These are phyloP conservation scores for Bhutanitis thaidina DNA, from an alignment of 2,888 invertebrate species.

Conservation along the genomic window DNA sequence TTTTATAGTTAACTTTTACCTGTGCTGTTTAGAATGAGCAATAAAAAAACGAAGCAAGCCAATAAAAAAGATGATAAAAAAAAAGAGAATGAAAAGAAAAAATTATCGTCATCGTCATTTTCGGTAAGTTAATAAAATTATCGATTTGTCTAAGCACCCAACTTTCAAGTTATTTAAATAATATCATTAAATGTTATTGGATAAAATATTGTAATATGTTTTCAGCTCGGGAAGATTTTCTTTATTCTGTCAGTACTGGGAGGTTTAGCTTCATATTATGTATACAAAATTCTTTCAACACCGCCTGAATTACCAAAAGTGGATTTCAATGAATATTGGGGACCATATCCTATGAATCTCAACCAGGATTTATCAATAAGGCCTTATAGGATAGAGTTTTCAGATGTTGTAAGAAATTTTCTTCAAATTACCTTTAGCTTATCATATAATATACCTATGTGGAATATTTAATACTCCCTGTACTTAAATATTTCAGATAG, in stretches of 20 bases:
- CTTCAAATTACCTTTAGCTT: too few species aligned
- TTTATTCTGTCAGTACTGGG: conserved; percentile 23
- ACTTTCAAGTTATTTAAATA: background rate
- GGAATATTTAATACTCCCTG: too few species aligned
- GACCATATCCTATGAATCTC: conserved; percentile 61
- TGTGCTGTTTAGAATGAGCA: conserved; percentile 17
- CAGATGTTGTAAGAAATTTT: conserved; percentile 76
- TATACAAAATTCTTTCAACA: conserved; percentile 28
- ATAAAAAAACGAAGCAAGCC: conserved; percentile 23
- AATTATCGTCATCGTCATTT: conserved; percentile 12
- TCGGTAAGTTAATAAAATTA: conserved; percentile 22
- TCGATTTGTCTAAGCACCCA: too few species aligned
- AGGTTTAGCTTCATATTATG: conserved; percentile 31
- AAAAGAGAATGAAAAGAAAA: conserved; percentile 19
- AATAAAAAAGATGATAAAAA: conserved; percentile 23
- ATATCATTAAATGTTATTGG: background rate
- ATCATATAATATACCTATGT: too few species aligned
- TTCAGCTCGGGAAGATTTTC: conserved; percentile 34
- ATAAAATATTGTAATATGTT: background rate
- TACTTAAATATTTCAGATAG: conserved; percentile 54
- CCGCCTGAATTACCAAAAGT: conserved; percentile 41
- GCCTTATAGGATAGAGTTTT: conserved; percentile 80
- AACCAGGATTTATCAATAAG: conserved; percentile 75
- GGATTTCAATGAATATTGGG: conserved; percentile 80
- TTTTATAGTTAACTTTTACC: too few species aligned